Base-by-base conservation (phyloP, 1,140 invertebrate species). In the Plutomurus gul region DNA sequence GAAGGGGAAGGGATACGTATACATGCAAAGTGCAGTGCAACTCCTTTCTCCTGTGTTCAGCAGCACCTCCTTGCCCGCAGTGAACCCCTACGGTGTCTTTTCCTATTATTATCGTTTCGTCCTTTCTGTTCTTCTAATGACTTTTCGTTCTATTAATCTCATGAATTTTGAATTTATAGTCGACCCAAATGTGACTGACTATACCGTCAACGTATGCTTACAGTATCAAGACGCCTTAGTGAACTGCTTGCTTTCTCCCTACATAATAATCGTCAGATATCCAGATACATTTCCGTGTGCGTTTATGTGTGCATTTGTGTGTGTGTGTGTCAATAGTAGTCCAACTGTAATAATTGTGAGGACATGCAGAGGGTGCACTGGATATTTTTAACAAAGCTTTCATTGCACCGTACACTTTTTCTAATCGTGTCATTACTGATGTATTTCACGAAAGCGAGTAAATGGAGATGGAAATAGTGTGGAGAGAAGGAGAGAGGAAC, bases 71-170 rank as follows among this genome's bases (percentile, higher is more conserved):
- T 11, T 40, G 18, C 39, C 70, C 39, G 36, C 22, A 22, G 70
- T 72, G 70, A 72, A 72, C 70, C 70, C 70, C 70, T 46, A 39
- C 70, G 70, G 37, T 72, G 70, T 72, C 70, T 72, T 72, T 72
- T 43, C 70, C 70, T 72, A 71, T 71, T 71, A 71, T 71, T 71
- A 36, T 36, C 20, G 40, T 72, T 72, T 43, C 70, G 18, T 37
- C 70, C 36, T 25, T 72, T 72, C 70, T 37, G 13, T 27, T 40
- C 36, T 72, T 72, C 70, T 72, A 72, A 72, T 72, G 70, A 72
- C 70, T 72, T 72, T 72, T 72, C 70, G 37, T 22, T 25, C 70
- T 72, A 39, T 72, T 72, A 72, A 72, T 72, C 70, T 72, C 70
- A 72, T 72, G 70, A 39, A 72, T 72, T 72, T 72, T 72, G 70